Evolutionary conservation across 2,888 invertebrate species (phyloP).

Genomic region (Oscheius sp.): DNA sequence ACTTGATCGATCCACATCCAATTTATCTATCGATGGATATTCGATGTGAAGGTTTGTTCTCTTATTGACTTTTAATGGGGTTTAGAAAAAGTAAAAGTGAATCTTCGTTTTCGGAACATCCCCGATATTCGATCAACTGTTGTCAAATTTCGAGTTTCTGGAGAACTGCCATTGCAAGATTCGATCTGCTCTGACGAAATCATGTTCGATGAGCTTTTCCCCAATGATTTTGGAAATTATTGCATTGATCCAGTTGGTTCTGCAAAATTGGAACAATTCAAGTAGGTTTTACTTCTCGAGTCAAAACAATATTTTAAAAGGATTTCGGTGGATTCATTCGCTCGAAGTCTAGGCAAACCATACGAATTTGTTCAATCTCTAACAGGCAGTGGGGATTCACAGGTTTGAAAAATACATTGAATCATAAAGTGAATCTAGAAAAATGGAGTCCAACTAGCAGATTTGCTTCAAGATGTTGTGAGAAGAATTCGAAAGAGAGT

Average conservation of each 20-base stretch:
- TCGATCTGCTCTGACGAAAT: conserved; percentile 5
- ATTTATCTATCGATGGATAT: neutral
- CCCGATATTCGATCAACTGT: conserved; percentile 1
- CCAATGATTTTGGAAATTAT: conserved; percentile 36
- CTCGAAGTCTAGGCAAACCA: conserved; percentile 38
- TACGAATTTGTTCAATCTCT: conserved; percentile 43
- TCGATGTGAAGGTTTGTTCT: neutral
- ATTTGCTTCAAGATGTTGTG: conserved; percentile 35
- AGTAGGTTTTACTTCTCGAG: conserved; percentile 31
- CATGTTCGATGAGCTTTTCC: conserved; percentile 45
- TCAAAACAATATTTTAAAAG: too few species aligned
- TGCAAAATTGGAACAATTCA: conserved; percentile 41
- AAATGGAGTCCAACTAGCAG: conserved; percentile 33
- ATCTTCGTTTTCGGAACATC: neutral
- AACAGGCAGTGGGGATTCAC: conserved; percentile 28
- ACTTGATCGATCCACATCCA: neutral
- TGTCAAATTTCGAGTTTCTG: neutral
- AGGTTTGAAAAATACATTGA: neutral
- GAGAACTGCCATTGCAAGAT: neutral
- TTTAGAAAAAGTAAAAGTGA: neutral
- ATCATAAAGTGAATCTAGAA: neutral
- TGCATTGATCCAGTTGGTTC: conserved; percentile 43
- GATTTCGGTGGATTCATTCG: conserved; percentile 35
- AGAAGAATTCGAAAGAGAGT: conserved; percentile 37
- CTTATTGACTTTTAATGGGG: neutral